Percentiles rank a stretch among this genome's conserved stretches.
Evolutionary conservation across 2,888 invertebrate species (phyloP).

Genomic region (Trypoxylon attenuatum): DNA sequence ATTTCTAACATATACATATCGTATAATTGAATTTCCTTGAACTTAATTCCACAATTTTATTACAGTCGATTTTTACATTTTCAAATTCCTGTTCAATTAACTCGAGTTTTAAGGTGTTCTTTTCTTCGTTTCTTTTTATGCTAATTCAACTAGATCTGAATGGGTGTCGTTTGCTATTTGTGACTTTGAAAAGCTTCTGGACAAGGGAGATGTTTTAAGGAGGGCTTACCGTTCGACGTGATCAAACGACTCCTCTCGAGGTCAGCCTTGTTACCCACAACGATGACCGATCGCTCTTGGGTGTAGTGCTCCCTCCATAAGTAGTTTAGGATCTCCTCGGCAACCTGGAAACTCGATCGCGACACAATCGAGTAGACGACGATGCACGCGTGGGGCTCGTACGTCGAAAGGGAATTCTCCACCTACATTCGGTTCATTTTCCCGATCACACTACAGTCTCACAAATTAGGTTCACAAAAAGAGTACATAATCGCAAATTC

Average conservation of each 20-base stretch:
- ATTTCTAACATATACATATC: no score
- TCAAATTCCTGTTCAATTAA: no score
- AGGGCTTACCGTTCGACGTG: constrained; percentile 83
- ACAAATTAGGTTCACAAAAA: no score
- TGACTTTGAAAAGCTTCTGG: neutral
- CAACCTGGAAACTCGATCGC: constrained; percentile 86
- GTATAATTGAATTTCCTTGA: no score
- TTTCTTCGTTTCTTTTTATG: no score
- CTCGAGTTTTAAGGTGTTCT: no score
- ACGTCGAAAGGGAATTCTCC: constrained; percentile 91
- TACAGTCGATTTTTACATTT: no score
- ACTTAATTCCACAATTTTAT: no score
- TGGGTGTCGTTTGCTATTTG: no score
- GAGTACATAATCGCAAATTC: no score
- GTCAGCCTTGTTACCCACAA: constrained; percentile 96
- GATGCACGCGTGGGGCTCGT: constrained; percentile 94
- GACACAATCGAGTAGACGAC: constrained; percentile 94
- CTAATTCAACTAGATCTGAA: no score
- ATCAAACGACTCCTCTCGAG: constrained; percentile 91
- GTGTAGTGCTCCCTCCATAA: constrained; percentile 89
- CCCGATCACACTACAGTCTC: neutral
- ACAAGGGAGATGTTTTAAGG: neutral
- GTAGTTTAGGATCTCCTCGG: constrained; percentile 90
- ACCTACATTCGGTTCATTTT: constrained; percentile 77
- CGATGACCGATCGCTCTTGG: constrained; percentile 88